Conservation (phyloP, 1,140 invertebrate species). For the Asbolus verrucosus region DNA sequence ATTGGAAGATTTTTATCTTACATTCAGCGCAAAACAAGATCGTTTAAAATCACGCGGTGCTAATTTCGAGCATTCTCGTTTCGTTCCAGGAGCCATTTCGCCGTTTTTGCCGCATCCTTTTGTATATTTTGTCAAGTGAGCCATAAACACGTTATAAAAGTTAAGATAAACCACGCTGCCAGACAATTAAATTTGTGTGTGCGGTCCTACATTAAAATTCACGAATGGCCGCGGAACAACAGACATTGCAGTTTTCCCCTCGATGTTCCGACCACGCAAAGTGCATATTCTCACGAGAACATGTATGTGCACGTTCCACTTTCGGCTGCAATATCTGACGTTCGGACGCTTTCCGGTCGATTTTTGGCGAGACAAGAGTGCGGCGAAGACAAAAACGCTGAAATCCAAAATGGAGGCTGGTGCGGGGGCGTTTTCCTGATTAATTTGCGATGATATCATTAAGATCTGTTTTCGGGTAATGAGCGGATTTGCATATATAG, state of each 20-base stretch:
- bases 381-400: too few species aligned
- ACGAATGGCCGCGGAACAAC: conserved; percentile 35
- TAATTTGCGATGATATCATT: not conserved
- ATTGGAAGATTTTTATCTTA: too few species aligned
- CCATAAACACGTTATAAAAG: conserved; percentile 12
- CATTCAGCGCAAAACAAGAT: too few species aligned
- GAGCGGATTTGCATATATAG: conserved; percentile 1
- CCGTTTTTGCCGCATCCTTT: too few species aligned
- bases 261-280: conserved; percentile 29
- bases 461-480: too few species aligned
- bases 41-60: too few species aligned
- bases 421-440: too few species aligned
- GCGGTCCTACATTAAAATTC: conserved; percentile 35
- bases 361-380: not conserved
- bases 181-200: conserved; percentile 40
- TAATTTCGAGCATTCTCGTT: too few species aligned
- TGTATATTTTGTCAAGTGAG: too few species aligned
- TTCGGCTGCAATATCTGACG: not conserved
- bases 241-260: conserved; percentile 32
- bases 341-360: not conserved
- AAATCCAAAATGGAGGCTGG: too few species aligned
- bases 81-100: too few species aligned
- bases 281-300: conserved; percentile 44
- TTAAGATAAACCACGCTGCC: conserved; percentile 15
- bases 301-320: conserved; percentile 11